phyloP scores from a whole-genome alignment of 2,113 vertebrate species.

The Cercopithecus mona region DNA sequence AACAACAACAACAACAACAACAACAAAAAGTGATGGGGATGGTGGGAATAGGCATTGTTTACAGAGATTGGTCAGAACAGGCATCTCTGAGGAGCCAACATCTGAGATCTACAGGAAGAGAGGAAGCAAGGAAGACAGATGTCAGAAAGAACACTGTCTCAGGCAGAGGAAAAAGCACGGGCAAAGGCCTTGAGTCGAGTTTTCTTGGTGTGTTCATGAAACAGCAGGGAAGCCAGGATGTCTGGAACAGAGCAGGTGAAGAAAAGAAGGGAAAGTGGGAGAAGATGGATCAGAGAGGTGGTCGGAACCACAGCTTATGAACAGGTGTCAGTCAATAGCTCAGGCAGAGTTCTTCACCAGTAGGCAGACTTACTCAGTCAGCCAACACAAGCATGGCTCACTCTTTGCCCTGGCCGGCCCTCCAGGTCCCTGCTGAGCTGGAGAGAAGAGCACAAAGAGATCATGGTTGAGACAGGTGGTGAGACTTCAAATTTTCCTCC shows the following conservation, averaged over 20 bases:
- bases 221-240: neutral
- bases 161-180: neutral
- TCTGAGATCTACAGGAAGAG: neutral
- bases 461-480: neutral
- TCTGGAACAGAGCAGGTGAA: neutral
- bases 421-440: neutral
- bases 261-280: neutral
- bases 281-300: neutral
- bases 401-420: neutral
- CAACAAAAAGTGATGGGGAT: accelerated
- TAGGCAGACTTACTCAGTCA: too few relatives aligned
- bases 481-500: neutral
- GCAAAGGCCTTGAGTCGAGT: neutral
- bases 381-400: accelerated
- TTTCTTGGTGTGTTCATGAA: neutral
- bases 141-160: neutral
- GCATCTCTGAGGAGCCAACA: neutral
- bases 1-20: too few relatives aligned
- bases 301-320: accelerated
- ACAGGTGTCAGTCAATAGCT: neutral
- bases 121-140: neutral
- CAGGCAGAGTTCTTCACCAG: neutral
- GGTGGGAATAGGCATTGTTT: too few relatives aligned
- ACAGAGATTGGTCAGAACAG: neutral
- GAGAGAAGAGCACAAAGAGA: neutral